phyloP scores from a whole-genome alignment of 2,113 vertebrate species.

The Eurypyga helias region DNA sequence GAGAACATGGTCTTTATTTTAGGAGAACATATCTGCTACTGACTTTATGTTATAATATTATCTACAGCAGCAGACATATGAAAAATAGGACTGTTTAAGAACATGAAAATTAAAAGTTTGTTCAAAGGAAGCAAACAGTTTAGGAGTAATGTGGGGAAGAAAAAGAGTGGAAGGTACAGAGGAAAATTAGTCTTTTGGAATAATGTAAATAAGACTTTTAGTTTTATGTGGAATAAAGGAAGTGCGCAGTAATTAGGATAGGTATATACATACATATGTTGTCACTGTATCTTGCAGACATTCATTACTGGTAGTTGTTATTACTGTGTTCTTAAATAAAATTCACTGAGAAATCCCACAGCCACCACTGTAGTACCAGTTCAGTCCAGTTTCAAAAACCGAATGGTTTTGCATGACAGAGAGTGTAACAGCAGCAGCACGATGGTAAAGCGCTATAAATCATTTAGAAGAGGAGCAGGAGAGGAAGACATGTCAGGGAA shows the following conservation, averaged over 20 bases:
- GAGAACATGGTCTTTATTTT: neutral
- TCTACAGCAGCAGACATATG: neutral
- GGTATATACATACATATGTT: neutral
- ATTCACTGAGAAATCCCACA: neutral
- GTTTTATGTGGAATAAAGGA: neutral
- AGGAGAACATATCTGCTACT: neutral
- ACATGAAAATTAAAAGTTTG: neutral
- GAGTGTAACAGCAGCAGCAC: neutral
- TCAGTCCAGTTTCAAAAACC: neutral
- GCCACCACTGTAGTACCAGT: neutral
- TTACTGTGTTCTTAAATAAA: neutral
- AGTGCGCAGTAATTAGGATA: neutral
- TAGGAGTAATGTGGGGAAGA: neutral
- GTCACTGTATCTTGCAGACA: neutral
- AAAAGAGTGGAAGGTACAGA: neutral
- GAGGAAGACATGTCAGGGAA: neutral
- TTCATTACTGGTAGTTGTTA: neutral
- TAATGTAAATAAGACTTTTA: neutral
- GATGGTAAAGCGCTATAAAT: neutral
- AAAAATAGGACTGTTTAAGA: neutral
- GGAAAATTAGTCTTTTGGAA: neutral
- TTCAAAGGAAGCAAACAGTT: neutral
- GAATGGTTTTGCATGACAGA: accelerated
- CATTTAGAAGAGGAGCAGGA: neutral
- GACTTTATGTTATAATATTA: neutral